These are phyloP conservation scores for Trinectes maculatus DNA, from an alignment of 2,113 vertebrate genomes.

Conservation along the genomic window DNA sequence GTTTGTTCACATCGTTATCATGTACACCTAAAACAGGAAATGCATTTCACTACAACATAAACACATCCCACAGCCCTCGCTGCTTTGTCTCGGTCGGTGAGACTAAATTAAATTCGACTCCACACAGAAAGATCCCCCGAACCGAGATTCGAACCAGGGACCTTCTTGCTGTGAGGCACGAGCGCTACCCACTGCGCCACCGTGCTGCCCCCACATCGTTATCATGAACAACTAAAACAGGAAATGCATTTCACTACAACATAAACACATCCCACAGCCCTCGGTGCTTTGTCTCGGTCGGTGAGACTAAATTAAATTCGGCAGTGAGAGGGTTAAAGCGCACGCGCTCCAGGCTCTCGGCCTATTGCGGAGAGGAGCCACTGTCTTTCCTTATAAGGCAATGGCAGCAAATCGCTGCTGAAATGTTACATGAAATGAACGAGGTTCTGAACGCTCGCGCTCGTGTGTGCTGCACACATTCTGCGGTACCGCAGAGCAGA, in stretches of 20 bases:
- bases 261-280: neutral
- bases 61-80: neutral
- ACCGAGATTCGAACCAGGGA: too few relatives aligned
- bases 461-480: neutral
- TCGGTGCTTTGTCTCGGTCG: conserved; percentile 33
- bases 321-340: conserved; percentile 78
- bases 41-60: neutral
- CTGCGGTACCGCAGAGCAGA: too few relatives aligned
- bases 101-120: conserved; percentile 78
- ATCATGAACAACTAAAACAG: too few relatives aligned
- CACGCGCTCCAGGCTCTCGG: conserved; percentile 64
- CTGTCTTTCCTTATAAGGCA: conserved; percentile 81
- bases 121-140: too few relatives aligned
- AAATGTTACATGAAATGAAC: conserved; percentile 45
- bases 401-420: conserved; percentile 52
- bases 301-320: conserved; percentile 76
- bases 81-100: conserved; percentile 39
- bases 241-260: neutral
- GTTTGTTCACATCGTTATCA: neutral
- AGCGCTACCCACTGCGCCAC: too few relatives aligned
- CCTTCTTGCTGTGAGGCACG: too few relatives aligned
- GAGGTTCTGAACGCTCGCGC: neutral
- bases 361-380: conserved; percentile 80
- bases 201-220: too few relatives aligned
- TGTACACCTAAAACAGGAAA: neutral